Percentiles rank a stretch among this genome's conserved stretches.
These are phyloP conservation scores for Reticulitermes speratus DNA, from an alignment of 1,140 invertebrate species.

Conservation along the genomic window DNA sequence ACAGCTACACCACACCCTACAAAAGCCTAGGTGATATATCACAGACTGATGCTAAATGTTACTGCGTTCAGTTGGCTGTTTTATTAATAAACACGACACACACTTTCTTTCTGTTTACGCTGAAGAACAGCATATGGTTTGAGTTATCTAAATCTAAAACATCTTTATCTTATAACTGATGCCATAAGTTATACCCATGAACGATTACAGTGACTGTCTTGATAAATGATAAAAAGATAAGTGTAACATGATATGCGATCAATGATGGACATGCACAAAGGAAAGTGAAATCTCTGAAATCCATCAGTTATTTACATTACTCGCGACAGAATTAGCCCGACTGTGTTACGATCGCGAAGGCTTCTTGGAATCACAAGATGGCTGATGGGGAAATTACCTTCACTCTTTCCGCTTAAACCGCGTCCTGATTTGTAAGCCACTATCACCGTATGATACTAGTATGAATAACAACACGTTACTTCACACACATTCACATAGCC, in stretches of 20 bases:
- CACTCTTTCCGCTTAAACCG: not conserved
- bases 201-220: too few species aligned
- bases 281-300: too few species aligned
- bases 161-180: not conserved
- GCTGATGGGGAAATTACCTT: not conserved
- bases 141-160: not conserved
- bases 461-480: not conserved
- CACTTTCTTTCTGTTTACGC: not conserved
- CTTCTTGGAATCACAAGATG: not conserved
- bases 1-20: not conserved
- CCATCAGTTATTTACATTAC: too few species aligned
- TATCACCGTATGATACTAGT: not conserved
- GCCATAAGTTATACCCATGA: too few species aligned
- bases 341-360: not conserved
- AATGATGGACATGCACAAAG: too few species aligned
- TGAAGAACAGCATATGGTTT: not conserved
- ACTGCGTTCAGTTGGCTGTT: not conserved
- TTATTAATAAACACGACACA: conserved; percentile 3
- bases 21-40: not conserved
- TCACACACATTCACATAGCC: not conserved
- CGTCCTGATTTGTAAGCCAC: not conserved
- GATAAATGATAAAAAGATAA: too few species aligned
- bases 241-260: too few species aligned
- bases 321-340: not conserved
- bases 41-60: not conserved